Base-by-base conservation (phyloP, 2,888 invertebrate genomes). In the Lobophora halterata region DNA sequence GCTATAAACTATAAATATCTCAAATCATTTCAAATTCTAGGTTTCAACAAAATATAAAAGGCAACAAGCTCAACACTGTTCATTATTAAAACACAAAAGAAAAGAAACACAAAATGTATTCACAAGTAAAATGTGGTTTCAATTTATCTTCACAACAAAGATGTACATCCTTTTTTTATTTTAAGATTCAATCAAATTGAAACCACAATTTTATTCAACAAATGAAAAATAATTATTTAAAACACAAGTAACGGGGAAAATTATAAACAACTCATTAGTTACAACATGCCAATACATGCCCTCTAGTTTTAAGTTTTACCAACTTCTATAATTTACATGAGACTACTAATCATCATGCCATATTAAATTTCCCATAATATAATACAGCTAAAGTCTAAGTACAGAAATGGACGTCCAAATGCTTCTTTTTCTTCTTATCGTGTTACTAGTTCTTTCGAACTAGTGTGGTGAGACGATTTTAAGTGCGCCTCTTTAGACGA, bases 31-130 rank as follows among this genome's bases (percentile, higher is more conserved):
- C 27, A 27, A 41, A 12, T 35, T 21, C 36, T 40, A 40, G 10
- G 12, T 34, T 8, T 5, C 2, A 31, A 36, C 44, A 51, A 52
- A 56, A 58, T 28, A 19, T 3, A 26, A 26, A 62, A 62, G 63
- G 65, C 61, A 64, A 61, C 69, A 58, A 67, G 63, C 61, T 67
- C 72, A 66, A 59, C 64, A 71, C 74, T 58, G 64, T 63, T 70
- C 49, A 55, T 61, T 65, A 65, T 48, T 62, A 61, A 65, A 65
- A 64, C 58, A 71, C 65, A 65, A 69, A 65, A 70, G 62, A 75
- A 70, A 67, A 61, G 59, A 61, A 58, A 57, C 43, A 52, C 54
- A 57, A 51, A 58, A 48, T 45, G 52, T 51, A 44, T 63, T 53
- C 52, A 58, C 49, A 59, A 31, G 37, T 25, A 40, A 30, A 47